Evolutionary conservation across 37 sponge, comb jelly and placozoan genomes (phyloP), one percentile per base, ranked within the genome.

Genomic region (Spongilla lacustris): DNA sequence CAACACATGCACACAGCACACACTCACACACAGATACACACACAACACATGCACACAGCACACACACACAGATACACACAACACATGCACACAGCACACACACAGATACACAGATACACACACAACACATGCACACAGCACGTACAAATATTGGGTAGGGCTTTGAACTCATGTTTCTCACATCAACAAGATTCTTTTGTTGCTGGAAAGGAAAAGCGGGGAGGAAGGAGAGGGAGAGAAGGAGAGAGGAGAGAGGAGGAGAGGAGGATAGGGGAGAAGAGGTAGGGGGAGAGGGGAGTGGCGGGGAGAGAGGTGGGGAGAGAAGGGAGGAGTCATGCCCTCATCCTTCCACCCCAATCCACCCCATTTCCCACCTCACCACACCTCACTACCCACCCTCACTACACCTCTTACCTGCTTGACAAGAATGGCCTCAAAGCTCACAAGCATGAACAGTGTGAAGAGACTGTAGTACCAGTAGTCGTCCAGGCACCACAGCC

Each of bases 401-500:
- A n/a, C n/a, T n/a, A n/a, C 32, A 1, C 73, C 25, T 22, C 84
- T 79, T 22, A 92, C 96, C 91, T 95, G 98, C 79, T 98, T 89
- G 69, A 98, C 99, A 14, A 98, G 94, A 28, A 97, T 90, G 36
- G 91, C 94, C 84, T 98, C 99, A 74, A 98, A 97, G 78, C 92
- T 75, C 46, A 97, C 83, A 68, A 98, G 73, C 99, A 98, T 98
- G 84, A 91, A 50, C 30, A 98, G 91, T 31, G 99, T 98, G 83
- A 98, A 98, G 36, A 95, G 66, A 67, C 92, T 91, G 95, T 98
- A 98, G 46, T 95, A 92, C 99, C 99, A 98, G 90, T 95, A 98
- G 83, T 98, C 99, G 41, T 98, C 99, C 76, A 98, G 89, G 66
- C 96, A 97, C 99, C 99, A 98, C 37, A 98, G 87, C 0, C 88